Evolutionary conservation across 2,113 vertebrate species (phyloP).

Genomic region (Myotis lucifugus): DNA sequence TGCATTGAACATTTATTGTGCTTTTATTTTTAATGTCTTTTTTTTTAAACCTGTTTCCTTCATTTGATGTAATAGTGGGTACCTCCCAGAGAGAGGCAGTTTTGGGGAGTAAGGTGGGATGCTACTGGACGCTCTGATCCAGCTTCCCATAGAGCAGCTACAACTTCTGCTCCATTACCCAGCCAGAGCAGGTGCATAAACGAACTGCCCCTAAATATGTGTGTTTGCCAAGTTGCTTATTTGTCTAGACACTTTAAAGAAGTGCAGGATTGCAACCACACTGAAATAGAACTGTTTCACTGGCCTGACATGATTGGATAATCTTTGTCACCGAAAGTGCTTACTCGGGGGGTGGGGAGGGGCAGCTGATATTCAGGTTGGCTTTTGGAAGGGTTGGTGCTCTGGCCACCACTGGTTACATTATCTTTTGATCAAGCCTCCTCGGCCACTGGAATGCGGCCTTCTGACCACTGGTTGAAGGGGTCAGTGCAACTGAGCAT

Average conservation of each 20-base stretch:
- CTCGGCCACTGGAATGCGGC: slow-evolving; percentile 42
- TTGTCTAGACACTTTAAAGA: background rate
- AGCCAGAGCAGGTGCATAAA: background rate
- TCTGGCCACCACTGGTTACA: background rate
- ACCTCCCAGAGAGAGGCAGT: background rate
- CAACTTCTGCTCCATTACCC: background rate
- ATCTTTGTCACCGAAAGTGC: background rate
- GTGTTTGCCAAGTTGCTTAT: background rate
- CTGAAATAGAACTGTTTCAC: background rate
- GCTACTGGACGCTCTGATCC: background rate
- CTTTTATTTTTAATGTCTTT: background rate
- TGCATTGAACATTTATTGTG: background rate
- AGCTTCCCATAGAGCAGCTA: background rate
- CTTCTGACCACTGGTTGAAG: slow-evolving; percentile 18
- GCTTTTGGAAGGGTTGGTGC: background rate
- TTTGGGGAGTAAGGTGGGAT: background rate
- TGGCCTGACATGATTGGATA: background rate
- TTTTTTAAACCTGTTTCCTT: background rate
- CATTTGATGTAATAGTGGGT: background rate
- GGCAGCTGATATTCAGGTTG: background rate
- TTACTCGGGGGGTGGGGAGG: background rate
- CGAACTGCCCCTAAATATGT: background rate
- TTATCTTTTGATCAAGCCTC: slow-evolving; percentile 49
- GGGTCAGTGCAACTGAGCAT: slow-evolving; percentile 10
- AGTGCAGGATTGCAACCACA: background rate